A percentile compares a stretch with the other conserved stretches of the same genome.
Conservation (phyloP, 2,113 vertebrate genomes). For the Bathybates hornii region DNA sequence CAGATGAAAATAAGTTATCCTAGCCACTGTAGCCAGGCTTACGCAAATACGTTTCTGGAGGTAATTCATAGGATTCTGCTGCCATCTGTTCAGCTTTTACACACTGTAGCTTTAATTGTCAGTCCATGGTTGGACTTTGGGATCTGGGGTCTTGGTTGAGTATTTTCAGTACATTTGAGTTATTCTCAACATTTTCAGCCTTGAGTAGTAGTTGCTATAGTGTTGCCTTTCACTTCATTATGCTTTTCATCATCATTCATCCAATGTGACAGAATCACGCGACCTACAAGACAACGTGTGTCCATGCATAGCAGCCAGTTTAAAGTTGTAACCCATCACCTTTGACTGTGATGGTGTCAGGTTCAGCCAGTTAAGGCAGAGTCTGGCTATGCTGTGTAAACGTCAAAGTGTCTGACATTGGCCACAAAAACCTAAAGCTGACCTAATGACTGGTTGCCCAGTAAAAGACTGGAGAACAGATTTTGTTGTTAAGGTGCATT, state of each 20-base stretch:
- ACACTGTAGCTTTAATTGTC: background rate
- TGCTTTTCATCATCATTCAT: accelerated
- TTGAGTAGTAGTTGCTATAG: background rate
- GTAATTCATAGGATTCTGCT: accelerated
- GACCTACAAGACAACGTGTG: background rate
- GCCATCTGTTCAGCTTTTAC: accelerated
- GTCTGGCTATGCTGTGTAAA: background rate
- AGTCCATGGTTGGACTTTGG: accelerated
- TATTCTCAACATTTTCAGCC: background rate
- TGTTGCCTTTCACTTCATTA: accelerated
- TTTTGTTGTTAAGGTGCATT: background rate
- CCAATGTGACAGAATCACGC: background rate
- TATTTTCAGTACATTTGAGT: accelerated
- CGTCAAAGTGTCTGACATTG: background rate
- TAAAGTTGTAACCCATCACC: background rate
- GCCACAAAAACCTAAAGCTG: background rate
- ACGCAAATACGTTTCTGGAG: accelerated
- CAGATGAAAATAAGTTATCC: background rate
- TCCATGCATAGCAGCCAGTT: background rate
- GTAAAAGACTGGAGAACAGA: background rate
- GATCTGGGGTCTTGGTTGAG: background rate
- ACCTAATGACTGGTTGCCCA: background rate
- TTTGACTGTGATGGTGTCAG: background rate
- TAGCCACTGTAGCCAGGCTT: background rate
- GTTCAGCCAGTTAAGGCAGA: background rate